These are phyloP conservation scores for Orestias chungarensis DNA, from an alignment of 2,797 vertebrate genomes.

Conservation along the genomic window DNA sequence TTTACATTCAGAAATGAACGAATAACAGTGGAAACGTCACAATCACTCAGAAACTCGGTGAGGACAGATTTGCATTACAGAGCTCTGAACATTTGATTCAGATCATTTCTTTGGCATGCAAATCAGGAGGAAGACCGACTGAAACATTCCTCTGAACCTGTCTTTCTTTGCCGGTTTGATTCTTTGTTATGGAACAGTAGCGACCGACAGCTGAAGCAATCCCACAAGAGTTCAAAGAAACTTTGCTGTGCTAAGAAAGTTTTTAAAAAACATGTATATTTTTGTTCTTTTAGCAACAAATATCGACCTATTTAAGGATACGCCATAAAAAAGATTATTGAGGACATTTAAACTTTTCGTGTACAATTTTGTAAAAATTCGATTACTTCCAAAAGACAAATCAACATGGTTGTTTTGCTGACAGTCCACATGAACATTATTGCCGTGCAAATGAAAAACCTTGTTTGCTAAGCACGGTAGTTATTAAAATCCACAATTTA, in stretches of 20 bases:
- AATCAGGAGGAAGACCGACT: slow-evolving; percentile 57
- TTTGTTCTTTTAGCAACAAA: no score
- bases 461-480: no score
- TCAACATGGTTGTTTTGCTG: neutral
- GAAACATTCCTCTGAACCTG: slow-evolving; percentile 67
- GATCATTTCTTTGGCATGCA: slow-evolving; percentile 70
- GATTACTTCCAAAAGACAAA: no score
- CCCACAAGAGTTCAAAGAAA: slow-evolving; percentile 24
- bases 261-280: no score
- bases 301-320: neutral
- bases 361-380: no score
- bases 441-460: no score
- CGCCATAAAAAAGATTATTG: neutral
- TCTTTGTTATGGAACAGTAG: slow-evolving; percentile 58
- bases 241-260: slow-evolving; percentile 11
- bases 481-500: no score
- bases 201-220: slow-evolving; percentile 22
- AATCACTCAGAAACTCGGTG: slow-evolving; percentile 30
- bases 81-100: slow-evolving; percentile 56
- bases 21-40: slow-evolving; percentile 24
- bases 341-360: no score
- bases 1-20: slow-evolving; percentile 6
- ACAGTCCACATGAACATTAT: neutral
- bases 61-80: slow-evolving; percentile 69
- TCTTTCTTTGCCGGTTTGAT: slow-evolving; percentile 45